A percentile compares a stretch with the other conserved stretches of the same genome.
Evolutionary conservation across 1,140 invertebrate species (phyloP).

Genomic region (Meloidogyne exigua): DNA sequence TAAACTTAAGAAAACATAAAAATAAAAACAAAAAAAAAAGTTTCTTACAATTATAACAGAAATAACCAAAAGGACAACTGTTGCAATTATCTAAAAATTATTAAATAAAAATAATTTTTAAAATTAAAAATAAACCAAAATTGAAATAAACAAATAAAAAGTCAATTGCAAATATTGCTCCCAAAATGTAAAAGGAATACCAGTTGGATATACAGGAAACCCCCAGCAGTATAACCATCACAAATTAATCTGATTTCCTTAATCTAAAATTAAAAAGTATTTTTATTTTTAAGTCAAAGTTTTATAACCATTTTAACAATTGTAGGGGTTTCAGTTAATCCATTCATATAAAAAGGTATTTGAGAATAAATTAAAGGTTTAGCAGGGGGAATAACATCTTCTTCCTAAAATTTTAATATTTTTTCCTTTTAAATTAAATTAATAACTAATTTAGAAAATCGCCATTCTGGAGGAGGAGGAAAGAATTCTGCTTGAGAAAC

Average conservation of each 20-base stretch:
- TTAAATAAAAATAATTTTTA: neutral
- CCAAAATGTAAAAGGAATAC: conserved; percentile 95
- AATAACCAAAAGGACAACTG: conserved; percentile 70
- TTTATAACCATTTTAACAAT: conserved; percentile 78
- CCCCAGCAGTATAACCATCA: conserved; percentile 78
- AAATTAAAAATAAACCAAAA: conserved; percentile 72
- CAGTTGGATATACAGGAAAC: conserved; percentile 89
- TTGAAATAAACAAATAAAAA: conserved; percentile 75
- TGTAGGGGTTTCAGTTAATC: conserved; percentile 72
- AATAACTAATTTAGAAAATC: conserved; percentile 65
- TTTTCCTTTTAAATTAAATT: neutral
- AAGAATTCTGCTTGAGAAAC: conserved; percentile 72
- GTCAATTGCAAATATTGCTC: conserved; percentile 89
- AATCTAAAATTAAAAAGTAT: conserved; percentile 20
- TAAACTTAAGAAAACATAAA: neutral
- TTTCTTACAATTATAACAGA: conserved; percentile 76
- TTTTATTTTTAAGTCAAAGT: conserved; percentile 63
- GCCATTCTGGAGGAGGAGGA: conserved; percentile 76
- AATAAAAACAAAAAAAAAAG: conserved; percentile 74
- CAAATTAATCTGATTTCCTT: conserved; percentile 75
- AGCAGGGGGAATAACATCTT: conserved; percentile 88
- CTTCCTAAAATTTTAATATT: conserved; percentile 64
- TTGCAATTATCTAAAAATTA: conserved; percentile 15
- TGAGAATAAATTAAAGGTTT: conserved; percentile 86
- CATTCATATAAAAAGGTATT: conserved; percentile 84